Conservation (phyloP, 1,140 invertebrate species). For the Ectropis grisescens region DNA sequence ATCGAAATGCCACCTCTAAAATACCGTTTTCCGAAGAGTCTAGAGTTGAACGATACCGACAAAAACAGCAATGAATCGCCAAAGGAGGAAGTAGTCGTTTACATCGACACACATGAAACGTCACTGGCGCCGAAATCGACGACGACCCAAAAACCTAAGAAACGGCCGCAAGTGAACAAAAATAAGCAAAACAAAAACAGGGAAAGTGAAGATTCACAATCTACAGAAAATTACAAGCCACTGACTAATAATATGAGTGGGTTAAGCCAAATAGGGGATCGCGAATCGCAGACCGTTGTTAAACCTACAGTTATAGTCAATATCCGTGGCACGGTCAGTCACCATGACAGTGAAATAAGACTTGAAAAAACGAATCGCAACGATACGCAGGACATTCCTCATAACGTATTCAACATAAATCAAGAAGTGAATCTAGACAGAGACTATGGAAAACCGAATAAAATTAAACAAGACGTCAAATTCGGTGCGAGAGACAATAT, state of each 20-base stretch:
- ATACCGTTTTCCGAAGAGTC: constrained; percentile 48
- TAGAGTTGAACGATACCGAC: constrained; percentile 10
- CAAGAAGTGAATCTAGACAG: constrained; percentile 58
- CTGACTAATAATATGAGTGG: constrained; percentile 49
- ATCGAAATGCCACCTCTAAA: constrained; percentile 54
- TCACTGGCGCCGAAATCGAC: constrained; percentile 7
- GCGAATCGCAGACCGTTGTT: constrained; percentile 60
- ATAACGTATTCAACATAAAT: constrained; percentile 59
- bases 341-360: constrained; percentile 50
- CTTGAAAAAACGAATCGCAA: constrained; percentile 33
- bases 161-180: constrained; percentile 20
- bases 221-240: constrained; percentile 18
- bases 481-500: constrained; percentile 5
- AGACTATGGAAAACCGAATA: constrained; percentile 16
- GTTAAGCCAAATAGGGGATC: constrained; percentile 60
- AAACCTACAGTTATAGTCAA: constrained; percentile 65
- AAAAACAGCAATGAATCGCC: constrained; percentile 1
- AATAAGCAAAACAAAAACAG: constrained; percentile 21
- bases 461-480: constrained; percentile 21
- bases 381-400: constrained; percentile 20
- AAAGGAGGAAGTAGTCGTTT: constrained; percentile 44
- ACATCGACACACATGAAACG: constrained; percentile 30
- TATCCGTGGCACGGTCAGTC: constrained; percentile 47
- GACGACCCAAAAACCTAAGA: constrained; percentile 25
- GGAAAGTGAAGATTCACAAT: constrained; percentile 15